Evolutionary conservation across 2,113 vertebrate species (phyloP), one percentile per base, ranked within the genome.

Genomic region (Sorex fumeus): DNA sequence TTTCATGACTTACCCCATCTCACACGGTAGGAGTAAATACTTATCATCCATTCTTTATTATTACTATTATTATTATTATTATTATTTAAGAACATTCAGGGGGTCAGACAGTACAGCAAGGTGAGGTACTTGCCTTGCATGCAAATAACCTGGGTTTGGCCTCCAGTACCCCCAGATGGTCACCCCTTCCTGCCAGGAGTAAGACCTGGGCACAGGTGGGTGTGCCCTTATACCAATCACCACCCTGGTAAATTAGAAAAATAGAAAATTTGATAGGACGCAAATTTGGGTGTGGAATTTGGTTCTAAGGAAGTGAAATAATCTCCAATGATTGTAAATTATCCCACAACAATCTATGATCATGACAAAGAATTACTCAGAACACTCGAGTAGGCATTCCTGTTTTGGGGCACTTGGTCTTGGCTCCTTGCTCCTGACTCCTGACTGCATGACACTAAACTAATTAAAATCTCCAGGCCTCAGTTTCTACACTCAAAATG

Each of bases 331-430:
- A 67, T 92, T 75, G 94, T 13, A 64, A 95, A 67, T 40, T 4
- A 40, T 40, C 88, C 30, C 64, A 75, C 13, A 87, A 50, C 25
- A 83, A 86, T 85, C 78, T 87, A 79, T 69, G 75, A 88, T 79
- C 43, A 78, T 88, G 83, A 94, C 84, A 95, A 36, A 94, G 79
- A 94, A 85, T 92, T 93, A 90, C 91, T 93, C 66, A 88, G 88
- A 53, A 34, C 93, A 93, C 2, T 9, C 94, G 94, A 94, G 69
- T n/a, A 69, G 71, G 79, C 74, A 91, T 84, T 94, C 72, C 36
- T 76, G 80, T 95, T 88, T 94, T 89, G 25, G 45, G 40, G 80
- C 0, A 21, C n/a, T 67, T 76, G 66, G 76, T 87, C 88, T 72
- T 60, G 23, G 72, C 27, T 95, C 62, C 76, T 60, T 81, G 74